These are phyloP conservation scores for Brachirus orientalis DNA, from an alignment of 2,113 vertebrate genomes.

Conservation along the genomic window DNA sequence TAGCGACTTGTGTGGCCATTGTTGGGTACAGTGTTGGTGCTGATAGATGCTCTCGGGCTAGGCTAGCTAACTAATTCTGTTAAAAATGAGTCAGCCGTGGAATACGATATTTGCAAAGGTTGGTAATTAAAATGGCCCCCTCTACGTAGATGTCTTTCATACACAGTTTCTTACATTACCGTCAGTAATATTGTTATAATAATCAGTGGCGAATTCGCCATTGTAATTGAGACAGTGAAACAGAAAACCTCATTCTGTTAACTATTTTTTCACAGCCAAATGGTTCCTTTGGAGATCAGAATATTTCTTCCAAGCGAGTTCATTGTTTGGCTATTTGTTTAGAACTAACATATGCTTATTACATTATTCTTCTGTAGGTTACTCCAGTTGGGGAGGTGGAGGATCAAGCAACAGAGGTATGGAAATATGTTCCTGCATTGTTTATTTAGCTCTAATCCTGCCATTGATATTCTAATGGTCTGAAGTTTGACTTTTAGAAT, in stretches of 20 bases:
- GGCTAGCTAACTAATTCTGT: not conserved
- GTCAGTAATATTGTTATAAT: too few species aligned
- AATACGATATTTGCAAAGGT: constrained; percentile 1
- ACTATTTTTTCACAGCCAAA: too few species aligned
- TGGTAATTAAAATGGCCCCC: constrained; percentile 67
- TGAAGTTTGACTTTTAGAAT: too few species aligned
- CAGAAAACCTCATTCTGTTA: too few species aligned
- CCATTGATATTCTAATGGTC: too few species aligned
- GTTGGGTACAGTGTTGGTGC: constrained; percentile 4
- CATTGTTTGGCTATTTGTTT: not conserved
- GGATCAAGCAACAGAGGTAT: constrained; percentile 77
- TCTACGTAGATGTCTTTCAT: not conserved
- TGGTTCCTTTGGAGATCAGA: too few species aligned
- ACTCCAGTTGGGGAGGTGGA: constrained; percentile 80
- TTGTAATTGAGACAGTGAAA: too few species aligned
- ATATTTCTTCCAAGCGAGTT: too few species aligned
- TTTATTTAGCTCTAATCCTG: too few species aligned
- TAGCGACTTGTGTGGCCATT: not conserved
- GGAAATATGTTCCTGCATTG: not conserved
- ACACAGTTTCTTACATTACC: not conserved
- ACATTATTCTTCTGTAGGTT: constrained; percentile 57
- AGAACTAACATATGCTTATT: too few species aligned
- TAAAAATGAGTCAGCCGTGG: constrained; percentile 49
- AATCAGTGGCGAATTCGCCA: too few species aligned
- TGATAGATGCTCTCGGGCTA: not conserved